Evolutionary conservation across 1,140 invertebrate genomes (phyloP), one percentile per base, ranked within the genome.

Genomic region (Drosophila bocki): DNA sequence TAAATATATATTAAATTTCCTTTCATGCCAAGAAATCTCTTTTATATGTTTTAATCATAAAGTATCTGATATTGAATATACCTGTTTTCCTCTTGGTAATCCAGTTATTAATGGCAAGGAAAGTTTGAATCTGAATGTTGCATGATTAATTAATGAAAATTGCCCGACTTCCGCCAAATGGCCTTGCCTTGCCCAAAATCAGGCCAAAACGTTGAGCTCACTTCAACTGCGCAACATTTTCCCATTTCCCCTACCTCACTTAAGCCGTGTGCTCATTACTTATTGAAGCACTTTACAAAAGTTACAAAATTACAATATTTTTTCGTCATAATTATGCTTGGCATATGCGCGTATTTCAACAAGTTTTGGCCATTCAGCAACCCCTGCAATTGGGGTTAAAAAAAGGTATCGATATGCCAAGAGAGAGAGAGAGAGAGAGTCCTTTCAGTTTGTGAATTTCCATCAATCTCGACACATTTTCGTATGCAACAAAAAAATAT

Each of bases 271-370:
- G 53, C 78, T 88, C 65, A 84, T 90, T 88, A 88, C 79, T 88
- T 84, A 90, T 88, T 84, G 58, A 90, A 84, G 80, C 78, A 81
- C 80, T 87, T 80, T 61, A 63, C 45, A 64, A 74, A 90, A 87
- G 85, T 84, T 81, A 84, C 83, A 78, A 75, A 87, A 71, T 78
- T 83, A 41, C 60, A 72, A 76, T 76, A 62, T 71, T 86, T 67
- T 45, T 45, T 78, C 76, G 51, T 57, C 67, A 54, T 84, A 84
- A 90, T 88, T 87, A 90, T 84, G 80, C 80, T 37, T 45, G 77
- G 77, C 80, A 87, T 87, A 87, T 87, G 83, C 80, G 77, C 65
- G 77, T 8, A 87, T 88, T 87, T 83, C 80, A 80, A 74, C 71
- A 83, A 79, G 59, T 88, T 88, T 78, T 77, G 53, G 50, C 78